Evolutionary conservation across 92 coral and sea anemone species (phyloP).

Genomic region (Chrysogorgia sp.): DNA sequence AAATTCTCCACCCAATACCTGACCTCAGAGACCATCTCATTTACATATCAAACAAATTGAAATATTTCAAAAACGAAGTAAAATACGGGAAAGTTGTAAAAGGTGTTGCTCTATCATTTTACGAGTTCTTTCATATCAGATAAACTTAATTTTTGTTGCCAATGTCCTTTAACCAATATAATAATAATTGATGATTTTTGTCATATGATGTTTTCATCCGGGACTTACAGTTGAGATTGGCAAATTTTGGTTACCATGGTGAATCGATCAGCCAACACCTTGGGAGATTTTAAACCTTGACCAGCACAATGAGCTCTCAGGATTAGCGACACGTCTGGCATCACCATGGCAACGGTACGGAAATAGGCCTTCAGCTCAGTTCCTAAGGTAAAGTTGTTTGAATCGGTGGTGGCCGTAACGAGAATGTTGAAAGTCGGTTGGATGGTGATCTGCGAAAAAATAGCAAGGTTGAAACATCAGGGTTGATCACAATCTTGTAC

Average conservation of each 20-base stretch:
- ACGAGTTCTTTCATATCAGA: no score
- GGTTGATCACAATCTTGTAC: no score
- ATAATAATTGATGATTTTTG: no score
- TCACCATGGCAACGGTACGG: conserved; percentile 89
- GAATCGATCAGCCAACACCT: conserved; percentile 87
- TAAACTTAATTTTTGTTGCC: no score
- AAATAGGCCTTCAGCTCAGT: conserved; percentile 89
- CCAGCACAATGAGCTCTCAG: conserved; percentile 97
- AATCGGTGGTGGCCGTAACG: conserved; percentile 68
- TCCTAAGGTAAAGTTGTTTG: conserved; percentile 53
- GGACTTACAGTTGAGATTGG: conserved; percentile 84
- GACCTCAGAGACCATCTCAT: no score
- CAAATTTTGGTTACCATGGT: conserved; percentile 82
- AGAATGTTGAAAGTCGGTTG: conserved; percentile 82
- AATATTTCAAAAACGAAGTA: no score
- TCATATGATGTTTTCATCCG: background rate
- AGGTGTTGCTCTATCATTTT: no score
- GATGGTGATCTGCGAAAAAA: conserved; percentile 67
- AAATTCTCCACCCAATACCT: no score
- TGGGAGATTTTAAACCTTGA: conserved; percentile 96
- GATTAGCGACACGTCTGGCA: conserved; percentile 84
- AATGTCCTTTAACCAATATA: no score
- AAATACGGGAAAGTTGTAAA: no score
- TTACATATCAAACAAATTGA: no score
- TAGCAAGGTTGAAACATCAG: no score